Conservation (phyloP, 2,888 invertebrate species). For the Nematopogon swammerdamellus region DNA sequence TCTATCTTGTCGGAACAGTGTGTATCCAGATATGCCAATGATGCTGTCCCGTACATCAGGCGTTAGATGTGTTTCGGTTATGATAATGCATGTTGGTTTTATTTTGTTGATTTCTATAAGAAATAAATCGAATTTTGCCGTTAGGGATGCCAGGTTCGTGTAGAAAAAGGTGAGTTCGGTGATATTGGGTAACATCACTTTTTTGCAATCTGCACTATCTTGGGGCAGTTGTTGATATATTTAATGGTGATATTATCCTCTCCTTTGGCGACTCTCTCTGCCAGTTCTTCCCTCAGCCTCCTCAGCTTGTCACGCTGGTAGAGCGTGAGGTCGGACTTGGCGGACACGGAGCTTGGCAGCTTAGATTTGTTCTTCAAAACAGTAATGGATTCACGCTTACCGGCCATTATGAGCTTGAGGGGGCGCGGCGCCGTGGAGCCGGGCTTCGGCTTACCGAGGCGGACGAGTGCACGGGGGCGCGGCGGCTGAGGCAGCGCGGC, state of each 20-base stretch:
- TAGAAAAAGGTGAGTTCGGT: not conserved
- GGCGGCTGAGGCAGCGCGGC: not conserved
- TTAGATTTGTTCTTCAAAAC: not conserved
- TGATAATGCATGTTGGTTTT: not conserved
- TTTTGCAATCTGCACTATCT: not conserved
- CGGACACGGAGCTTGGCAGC: not conserved
- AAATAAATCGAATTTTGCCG: not conserved
- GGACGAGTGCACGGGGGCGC: not conserved
- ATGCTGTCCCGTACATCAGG: not conserved
- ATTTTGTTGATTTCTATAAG: not conserved
- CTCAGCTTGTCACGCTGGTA: not conserved
- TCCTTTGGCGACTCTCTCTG: not conserved
- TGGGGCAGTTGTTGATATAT: not conserved
- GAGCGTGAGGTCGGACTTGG: not conserved
- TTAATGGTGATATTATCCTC: not conserved
- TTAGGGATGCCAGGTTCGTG: not conserved
- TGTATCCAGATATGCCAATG: not conserved
- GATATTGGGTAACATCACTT: not conserved
- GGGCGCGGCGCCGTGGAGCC: not conserved
- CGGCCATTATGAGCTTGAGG: constrained; percentile 1
- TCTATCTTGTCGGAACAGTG: not conserved
- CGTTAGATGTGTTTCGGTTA: not conserved
- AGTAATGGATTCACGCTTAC: not conserved
- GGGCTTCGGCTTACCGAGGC: not conserved
- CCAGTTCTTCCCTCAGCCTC: not conserved